Conservation (phyloP, 2,888 invertebrate species). For the Campoplex capitator region DNA sequence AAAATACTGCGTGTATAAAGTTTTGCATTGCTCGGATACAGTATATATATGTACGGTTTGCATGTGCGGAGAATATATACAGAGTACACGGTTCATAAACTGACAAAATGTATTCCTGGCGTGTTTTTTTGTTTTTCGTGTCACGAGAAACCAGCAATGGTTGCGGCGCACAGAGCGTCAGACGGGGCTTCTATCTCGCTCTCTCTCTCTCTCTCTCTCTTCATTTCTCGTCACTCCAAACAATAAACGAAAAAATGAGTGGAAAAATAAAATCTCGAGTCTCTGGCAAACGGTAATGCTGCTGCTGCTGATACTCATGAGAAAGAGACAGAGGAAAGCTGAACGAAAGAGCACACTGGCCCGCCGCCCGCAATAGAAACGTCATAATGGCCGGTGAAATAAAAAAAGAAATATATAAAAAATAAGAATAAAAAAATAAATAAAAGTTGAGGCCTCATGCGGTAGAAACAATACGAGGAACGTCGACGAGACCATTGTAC, state of each 20-base stretch:
- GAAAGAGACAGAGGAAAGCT: background rate
- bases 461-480: conserved; percentile 77
- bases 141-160: conserved; percentile 45
- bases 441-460: conserved; percentile 71
- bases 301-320: conserved; percentile 35
- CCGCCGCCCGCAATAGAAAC: conserved; percentile 67
- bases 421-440: conserved; percentile 35
- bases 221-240: conserved; percentile 50
- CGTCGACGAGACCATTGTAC: conserved; percentile 76
- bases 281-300: conserved; percentile 56
- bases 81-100: conserved; percentile 7
- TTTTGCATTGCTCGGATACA: background rate
- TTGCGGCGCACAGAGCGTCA: conserved; percentile 33
- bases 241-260: conserved; percentile 58
- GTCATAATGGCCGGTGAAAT: conserved; percentile 63
- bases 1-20: background rate
- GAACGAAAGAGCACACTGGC: conserved; percentile 63
- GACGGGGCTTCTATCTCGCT: conserved; percentile 29
- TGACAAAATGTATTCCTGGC: conserved; percentile 44
- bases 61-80: background rate
- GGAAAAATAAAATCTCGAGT: conserved; percentile 62
- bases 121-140: conserved; percentile 36
- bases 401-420: conserved; percentile 44
- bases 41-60: background rate
- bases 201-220: background rate